Conservation (phyloP, 1,140 invertebrate species). For the Atopsyche davidsoni region DNA sequence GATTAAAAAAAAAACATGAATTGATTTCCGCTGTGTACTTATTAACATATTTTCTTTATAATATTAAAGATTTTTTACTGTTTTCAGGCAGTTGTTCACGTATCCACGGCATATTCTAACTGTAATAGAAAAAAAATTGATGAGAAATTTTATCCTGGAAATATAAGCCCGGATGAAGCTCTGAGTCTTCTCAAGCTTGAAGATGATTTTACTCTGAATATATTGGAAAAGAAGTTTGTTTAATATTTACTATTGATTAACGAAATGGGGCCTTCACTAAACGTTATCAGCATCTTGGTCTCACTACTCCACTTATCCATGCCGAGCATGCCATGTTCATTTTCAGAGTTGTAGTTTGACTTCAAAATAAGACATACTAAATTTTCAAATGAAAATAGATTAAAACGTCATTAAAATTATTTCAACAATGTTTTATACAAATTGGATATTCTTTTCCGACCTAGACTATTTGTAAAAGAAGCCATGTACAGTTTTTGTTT, state of each 20-base stretch:
- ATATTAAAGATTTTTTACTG: too few species aligned
- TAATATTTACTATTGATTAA: neutral
- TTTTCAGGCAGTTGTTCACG: slow-evolving; percentile 35
- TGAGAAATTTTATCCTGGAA: slow-evolving; percentile 41
- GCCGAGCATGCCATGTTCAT: too few species aligned
- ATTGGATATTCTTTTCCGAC: too few species aligned
- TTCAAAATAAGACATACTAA: neutral
- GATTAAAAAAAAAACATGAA: too few species aligned
- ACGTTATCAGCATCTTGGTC: neutral
- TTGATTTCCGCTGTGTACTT: too few species aligned
- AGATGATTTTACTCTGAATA: neutral
- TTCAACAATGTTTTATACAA: too few species aligned
- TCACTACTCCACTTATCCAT: neutral
- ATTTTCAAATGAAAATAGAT: neutral
- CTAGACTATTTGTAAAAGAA: too few species aligned
- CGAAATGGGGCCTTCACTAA: neutral
- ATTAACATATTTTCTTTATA: too few species aligned
- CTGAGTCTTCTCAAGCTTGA: neutral
- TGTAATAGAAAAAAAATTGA: slow-evolving; percentile 42
- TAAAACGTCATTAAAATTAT: too few species aligned
- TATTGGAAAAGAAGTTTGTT: slow-evolving; percentile 1
- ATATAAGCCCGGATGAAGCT: neutral
- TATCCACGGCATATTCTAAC: slow-evolving; percentile 57
- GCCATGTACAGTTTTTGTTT: too few species aligned
- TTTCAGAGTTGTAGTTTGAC: too few species aligned